Base-by-base conservation (phyloP, 1,140 invertebrate species). In the Drosophila pallidifrons region DNA sequence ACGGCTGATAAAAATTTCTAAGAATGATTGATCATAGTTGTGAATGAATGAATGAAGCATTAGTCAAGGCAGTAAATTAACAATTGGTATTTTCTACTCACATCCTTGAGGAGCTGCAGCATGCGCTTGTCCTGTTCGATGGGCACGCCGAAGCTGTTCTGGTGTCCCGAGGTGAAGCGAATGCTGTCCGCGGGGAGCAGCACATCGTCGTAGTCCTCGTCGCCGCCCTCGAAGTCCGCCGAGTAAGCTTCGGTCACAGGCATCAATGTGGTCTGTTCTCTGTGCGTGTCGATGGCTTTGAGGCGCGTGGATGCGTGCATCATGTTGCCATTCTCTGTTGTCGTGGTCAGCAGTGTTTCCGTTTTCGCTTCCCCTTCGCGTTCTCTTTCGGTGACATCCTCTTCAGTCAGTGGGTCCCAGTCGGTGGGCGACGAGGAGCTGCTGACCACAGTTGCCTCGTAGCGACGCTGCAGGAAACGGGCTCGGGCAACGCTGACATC, bases 161-260 rank as follows among this genome's bases (percentile, higher is more conserved):
- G 94, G 89, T 95, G 94, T 8, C 94, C 94, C 13, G 94, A 94
- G 10, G 94, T 94, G 70, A 94, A 95, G 32, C 93, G 93, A 49
- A 93, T 89, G 13, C 91, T 85, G 28, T 92, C 89, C 5, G 86
- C 86, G 0, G 90, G 90, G 25, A 82, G 16, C 72, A 91, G 60
- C 7, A 81, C 69, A 35, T 92, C 91, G 43, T 90, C 91, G 38
- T 86, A 76, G 7, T 79, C 77, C 10, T 72, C 68, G 5, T 91
- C 74, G 15, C 71, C 64, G 5, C 20, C 65, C 25, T 75, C 61
- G 20, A 75, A 51, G 8, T 28, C 32, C 4, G 28, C 76, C 13
- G 51, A 38, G 49, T 49, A 49, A 3, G 59, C 10, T n/a, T 11
- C 43, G 13, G 41, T 69, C 7, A 41, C 61, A 5, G 69, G 25